Base-by-base conservation (phyloP, 2,797 vertebrate species). In the Siniperca obscura region DNA sequence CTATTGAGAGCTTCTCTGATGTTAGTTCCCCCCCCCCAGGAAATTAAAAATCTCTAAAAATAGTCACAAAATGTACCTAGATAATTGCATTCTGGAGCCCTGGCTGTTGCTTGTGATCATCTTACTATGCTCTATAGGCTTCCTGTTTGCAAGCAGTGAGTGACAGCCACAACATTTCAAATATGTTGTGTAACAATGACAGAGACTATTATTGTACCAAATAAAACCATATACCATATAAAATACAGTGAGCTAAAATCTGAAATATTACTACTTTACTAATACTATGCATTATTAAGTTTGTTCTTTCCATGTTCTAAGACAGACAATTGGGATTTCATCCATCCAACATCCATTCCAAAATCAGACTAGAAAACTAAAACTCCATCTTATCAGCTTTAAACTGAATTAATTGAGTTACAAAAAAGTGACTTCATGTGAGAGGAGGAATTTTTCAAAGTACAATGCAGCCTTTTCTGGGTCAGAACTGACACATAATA, bases 31-130 rank as follows among this genome's bases (percentile, higher is more conserved):
- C 2, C 36, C 36, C 36, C 30, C 44, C 50, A 70, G 1, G 48
- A 76, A 69, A 69, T 27, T 74, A 70, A 69, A 79, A 50, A 25
- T 66, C 40, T 80, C 60, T 57, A 64, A 71, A 78, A 78, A 81
- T 81, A 71, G 48, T 21, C 38, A 53, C 50, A 60, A 77, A 42
- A 65, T 27, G 36, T 14, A 64, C 16, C 17, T 22, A 46, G 25
- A 55, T 8, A 53, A 44, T 44, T 9, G 5, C 19, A 38, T 21
- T 7, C 16, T 75, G 50, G 40, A 59, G 70, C 25, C 7, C 3
- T 22, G n/a, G 30, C 52, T 60, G 10, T 16, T 75, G 48, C 27
- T 48, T 55, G 48, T 60, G 36, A 68, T 46, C 12, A 19, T 19
- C 60, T 59, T 7, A 22, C 17, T 48, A 5, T 38, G 40, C 48